A percentile compares a stretch with the other conserved stretches of the same genome.
These are phyloP conservation scores for Vultur gryphus DNA, from an alignment of 2,797 vertebrate genomes.

Conservation along the genomic window DNA sequence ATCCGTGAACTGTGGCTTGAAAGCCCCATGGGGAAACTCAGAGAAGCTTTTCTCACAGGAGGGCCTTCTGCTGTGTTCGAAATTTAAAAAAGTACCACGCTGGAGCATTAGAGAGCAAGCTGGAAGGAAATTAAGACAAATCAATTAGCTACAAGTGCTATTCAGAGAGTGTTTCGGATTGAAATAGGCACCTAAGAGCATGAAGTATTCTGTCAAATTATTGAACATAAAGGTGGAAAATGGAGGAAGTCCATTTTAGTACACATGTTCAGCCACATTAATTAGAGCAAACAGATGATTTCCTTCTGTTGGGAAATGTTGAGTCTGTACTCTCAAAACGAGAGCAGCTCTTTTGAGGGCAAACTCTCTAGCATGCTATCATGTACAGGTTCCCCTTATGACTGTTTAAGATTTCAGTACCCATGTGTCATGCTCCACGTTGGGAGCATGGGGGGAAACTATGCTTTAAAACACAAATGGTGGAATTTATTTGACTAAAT, in stretches of 20 bases:
- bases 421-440: rapidly evolving
- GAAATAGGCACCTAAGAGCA: not conserved
- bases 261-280: not conserved
- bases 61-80: not conserved
- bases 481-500: not conserved
- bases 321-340: not conserved
- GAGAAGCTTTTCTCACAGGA: not conserved
- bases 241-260: not conserved
- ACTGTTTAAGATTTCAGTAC: not conserved
- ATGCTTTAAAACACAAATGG: not conserved
- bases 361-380: not conserved
- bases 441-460: not conserved
- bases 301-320: not conserved
- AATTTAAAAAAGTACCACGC: not conserved
- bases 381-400: not conserved
- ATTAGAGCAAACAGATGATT: not conserved
- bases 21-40: not conserved
- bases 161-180: not conserved
- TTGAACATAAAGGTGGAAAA: not conserved
- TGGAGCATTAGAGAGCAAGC: not conserved
- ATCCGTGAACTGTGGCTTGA: not conserved
- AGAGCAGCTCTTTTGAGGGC: not conserved
- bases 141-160: slow-evolving; percentile 7
- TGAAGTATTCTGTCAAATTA: not conserved
- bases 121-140: not conserved